phyloP scores from a whole-genome alignment of 2,888 invertebrate species.

The Isotomurus palustris region DNA sequence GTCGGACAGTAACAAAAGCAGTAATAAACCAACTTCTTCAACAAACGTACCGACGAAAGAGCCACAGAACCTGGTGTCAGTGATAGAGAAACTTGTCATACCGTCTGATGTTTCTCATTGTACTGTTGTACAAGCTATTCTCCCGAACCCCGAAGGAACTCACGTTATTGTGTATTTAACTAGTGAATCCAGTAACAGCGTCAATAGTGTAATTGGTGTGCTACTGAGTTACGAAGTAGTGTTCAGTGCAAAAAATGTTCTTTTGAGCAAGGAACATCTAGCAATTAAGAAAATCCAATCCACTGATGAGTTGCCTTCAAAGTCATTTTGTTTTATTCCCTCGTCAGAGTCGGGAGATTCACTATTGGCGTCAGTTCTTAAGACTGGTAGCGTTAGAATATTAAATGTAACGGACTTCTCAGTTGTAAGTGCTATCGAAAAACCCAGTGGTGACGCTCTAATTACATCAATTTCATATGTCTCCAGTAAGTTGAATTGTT shows the following conservation, averaged over 20 bases:
- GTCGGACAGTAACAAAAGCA: slow-evolving; percentile 14
- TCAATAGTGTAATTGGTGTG: slow-evolving; percentile 48
- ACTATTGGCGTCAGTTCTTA: slow-evolving; percentile 38
- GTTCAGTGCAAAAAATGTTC: slow-evolving; percentile 54
- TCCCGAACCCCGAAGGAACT: slow-evolving; percentile 34
- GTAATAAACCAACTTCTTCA: slow-evolving; percentile 6
- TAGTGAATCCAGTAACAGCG: not conserved
- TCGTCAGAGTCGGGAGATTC: slow-evolving; percentile 52
- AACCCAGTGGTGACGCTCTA: slow-evolving; percentile 17
- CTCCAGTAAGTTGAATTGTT: slow-evolving; percentile 59
- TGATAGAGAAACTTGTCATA: slow-evolving; percentile 34
- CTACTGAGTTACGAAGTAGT: slow-evolving; percentile 59
- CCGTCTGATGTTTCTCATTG: slow-evolving; percentile 36
- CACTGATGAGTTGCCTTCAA: slow-evolving; percentile 62
- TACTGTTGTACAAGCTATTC: slow-evolving; percentile 21
- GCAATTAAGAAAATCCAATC: slow-evolving; percentile 58
- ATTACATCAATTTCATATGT: slow-evolving; percentile 78
- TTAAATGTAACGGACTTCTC: slow-evolving; percentile 26
- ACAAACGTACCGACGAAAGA: not conserved
- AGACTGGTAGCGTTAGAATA: slow-evolving; percentile 30
- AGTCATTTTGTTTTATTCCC: slow-evolving; percentile 66
- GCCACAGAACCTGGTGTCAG: slow-evolving; percentile 21
- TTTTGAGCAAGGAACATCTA: slow-evolving; percentile 59
- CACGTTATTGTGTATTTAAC: slow-evolving; percentile 17
- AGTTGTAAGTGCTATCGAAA: slow-evolving; percentile 17